phyloP scores from a whole-genome alignment of 2,888 invertebrate species.

The Meta bourneti region DNA sequence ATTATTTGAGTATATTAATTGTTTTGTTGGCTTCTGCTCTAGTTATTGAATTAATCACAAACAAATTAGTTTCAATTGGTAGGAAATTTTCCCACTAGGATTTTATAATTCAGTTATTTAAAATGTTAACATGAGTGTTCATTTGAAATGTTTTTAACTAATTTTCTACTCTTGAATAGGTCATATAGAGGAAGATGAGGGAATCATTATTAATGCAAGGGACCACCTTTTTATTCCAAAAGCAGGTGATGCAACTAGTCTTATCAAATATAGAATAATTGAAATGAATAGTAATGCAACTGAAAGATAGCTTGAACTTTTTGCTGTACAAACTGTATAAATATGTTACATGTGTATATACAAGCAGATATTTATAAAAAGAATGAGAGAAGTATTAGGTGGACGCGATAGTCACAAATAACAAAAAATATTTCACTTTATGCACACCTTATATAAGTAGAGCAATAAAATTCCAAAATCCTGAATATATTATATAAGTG shows the following conservation, averaged over 20 bases:
- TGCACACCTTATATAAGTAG: no score
- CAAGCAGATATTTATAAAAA: conserved; percentile 33
- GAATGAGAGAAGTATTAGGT: background rate
- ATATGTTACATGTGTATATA: conserved; percentile 34
- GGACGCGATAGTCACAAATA: background rate
- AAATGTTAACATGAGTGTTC: no score
- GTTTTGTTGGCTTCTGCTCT: background rate
- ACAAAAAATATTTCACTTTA: no score
- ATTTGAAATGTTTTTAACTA: no score
- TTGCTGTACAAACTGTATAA: conserved; percentile 23
- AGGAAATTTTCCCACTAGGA: no score
- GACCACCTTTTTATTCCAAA: conserved; percentile 90
- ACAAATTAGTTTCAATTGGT: no score
- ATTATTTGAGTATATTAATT: background rate
- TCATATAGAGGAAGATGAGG: conserved; percentile 66
- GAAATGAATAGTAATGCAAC: conserved; percentile 81
- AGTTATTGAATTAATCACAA: background rate
- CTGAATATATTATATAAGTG: no score
- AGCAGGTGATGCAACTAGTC: conserved; percentile 92
- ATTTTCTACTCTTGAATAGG: background rate
- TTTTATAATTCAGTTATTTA: no score
- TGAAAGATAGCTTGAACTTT: conserved; percentile 43
- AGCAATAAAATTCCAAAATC: no score
- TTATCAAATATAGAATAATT: conserved; percentile 93
- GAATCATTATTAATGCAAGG: conserved; percentile 74